Base-by-base conservation (phyloP, 1,140 invertebrate species). In the Tyrophagus putrescentiae region DNA sequence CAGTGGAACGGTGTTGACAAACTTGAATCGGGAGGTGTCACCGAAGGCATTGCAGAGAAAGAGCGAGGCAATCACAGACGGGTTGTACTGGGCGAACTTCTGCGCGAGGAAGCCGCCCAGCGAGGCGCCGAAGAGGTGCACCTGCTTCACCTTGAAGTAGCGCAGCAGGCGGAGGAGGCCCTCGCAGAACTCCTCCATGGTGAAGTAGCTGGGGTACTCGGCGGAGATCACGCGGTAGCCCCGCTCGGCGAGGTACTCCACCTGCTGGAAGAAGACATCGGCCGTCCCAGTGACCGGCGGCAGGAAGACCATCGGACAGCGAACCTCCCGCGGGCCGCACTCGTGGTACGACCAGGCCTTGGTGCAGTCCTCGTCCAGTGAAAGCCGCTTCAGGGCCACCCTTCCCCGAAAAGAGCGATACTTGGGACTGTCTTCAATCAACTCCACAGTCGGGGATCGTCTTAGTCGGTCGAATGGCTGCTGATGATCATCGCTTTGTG, bases 291-390 rank as follows among this genome's bases (percentile, higher is more conserved):
- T 87, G 1, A 85, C 87, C 36, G 88, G 87, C 39, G 87, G 85
- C 62, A 92, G 75, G 76, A 85, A 91, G 63, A 92, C 75, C 29
- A 92, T 66, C 6, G 88, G 88, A 70, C 80, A 84, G 59, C 76
- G 79, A 3, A 91, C 78, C 42, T 76, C 78, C 69, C 83, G 82
- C 6, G 88, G 87, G 39, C 85, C 87, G 60, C 84, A 84, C 72
- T 92, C 88, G 72, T 88, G 91, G 34, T 91, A 76, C 69, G 81
- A 81, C 88, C 88, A 92, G 67, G 81, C 81, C 83, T 87, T 87
- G 27, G 78, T 75, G 44, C 79, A 76, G 70, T 87, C 80, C 59
- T 79, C 75, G 71, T 90, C 87, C 41, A 91, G 84, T 45, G 84
- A 78, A 54, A 90, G 81, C 78, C 84, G 62, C 18, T 42, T 21